Evolutionary conservation across 1,140 invertebrate species (phyloP).

Genomic region (Caenorhabditis inopinata): DNA sequence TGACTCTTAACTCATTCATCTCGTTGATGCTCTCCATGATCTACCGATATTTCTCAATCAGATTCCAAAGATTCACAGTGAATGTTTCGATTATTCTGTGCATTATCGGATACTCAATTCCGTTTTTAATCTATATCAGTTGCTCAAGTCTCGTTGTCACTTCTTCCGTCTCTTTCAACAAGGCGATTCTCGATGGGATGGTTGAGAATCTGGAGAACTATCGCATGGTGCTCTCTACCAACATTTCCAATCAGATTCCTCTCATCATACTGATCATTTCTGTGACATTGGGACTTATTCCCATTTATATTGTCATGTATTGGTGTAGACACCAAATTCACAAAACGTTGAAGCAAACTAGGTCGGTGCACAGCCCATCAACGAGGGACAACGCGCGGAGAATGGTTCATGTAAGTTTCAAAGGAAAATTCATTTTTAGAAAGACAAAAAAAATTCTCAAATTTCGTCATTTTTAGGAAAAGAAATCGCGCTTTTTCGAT

Average conservation of each 20-base stretch:
- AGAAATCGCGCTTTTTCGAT: no score
- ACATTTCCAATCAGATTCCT: neutral
- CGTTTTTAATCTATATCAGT: neutral
- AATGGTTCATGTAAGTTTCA: constrained; percentile 5
- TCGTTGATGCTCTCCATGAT: constrained; percentile 23
- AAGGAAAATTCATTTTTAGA: neutral
- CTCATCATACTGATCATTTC: neutral
- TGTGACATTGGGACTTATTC: neutral
- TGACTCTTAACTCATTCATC: constrained; percentile 2
- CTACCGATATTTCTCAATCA: neutral
- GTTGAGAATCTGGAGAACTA: constrained; percentile 10
- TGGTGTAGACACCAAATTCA: constrained; percentile 13
- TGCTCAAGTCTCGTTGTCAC: neutral
- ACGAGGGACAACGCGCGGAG: constrained; percentile 14
- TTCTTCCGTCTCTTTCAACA: neutral
- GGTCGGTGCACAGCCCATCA: neutral
- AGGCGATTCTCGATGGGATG: neutral
- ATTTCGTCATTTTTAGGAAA: no score
- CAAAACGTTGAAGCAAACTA: constrained; percentile 13
- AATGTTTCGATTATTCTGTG: neutral
- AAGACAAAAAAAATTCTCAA: no score
- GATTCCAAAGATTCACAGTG: neutral
- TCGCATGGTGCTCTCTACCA: neutral
- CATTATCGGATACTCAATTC: neutral
- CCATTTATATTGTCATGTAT: constrained; percentile 10